Base-by-base conservation (phyloP, 2,888 invertebrate species). In the Cosmia pyralina region DNA sequence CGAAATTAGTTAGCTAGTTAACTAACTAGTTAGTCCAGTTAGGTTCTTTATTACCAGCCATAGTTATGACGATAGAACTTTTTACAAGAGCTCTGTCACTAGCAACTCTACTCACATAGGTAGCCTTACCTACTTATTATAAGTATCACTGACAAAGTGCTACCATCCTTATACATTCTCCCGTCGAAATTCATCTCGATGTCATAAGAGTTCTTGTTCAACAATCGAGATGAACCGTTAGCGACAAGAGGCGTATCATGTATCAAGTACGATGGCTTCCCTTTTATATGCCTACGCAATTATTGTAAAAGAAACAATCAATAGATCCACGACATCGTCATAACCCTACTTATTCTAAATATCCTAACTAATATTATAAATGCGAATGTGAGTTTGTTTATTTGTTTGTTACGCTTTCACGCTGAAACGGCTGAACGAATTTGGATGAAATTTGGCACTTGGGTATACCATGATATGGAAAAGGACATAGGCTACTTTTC, bases 241-340 rank as follows among this genome's bases (percentile, higher is more conserved):
- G 65, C 5, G 17, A 53, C 15, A 53, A 52, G 50, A 64, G 50
- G 6, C 28, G 15, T 69, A 53, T 69, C 69, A 66, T 41, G 44
- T 69, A 53, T 66, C 44, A 52, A 69, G 28, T 38, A 38, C 55
- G 44, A 28, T 11, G 8, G 11, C 28, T 28, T n/a, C 28, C 41
- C 52, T 52, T 69, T 52, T 44, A 13, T 44, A 44, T 4, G 19
- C 11, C 38, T 11, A n/a, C 22, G 10, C 50, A n/a, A 52, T 52
- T 65, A 28, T 28, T 52, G 44, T 28, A 11, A 5, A 28, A 28
- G 22, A 50, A 66, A 15, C 7, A 69, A 28, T 52, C 15, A 52
- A 65, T 38, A 46, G 46, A 11, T n/a, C 6, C 15, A n/a, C 17
- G 17, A 50, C 50, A n/a, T 50, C 50, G 50, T 19, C 50, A 50